A percentile compares a stretch with the other conserved stretches of the same genome.
These are phyloP conservation scores for Drepana arcuata DNA, from an alignment of 1,140 invertebrate genomes.

Conservation along the genomic window DNA sequence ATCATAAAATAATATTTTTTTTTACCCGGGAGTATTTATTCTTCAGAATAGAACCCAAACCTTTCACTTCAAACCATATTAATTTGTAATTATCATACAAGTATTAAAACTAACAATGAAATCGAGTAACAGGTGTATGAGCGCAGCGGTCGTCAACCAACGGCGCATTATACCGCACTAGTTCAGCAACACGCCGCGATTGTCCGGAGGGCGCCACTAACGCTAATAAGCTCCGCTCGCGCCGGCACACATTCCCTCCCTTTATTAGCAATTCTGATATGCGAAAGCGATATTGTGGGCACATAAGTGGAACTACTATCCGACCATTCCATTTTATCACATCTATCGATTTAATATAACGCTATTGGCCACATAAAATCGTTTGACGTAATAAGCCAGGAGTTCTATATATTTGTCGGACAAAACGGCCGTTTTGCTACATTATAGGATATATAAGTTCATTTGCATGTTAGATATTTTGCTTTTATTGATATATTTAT, in stretches of 20 bases:
- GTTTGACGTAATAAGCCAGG: conserved; percentile 50
- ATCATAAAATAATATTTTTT: no score
- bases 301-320: conserved; percentile 47
- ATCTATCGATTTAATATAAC: conserved; percentile 50
- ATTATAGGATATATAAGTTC: conserved; percentile 30
- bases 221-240: conserved; percentile 32
- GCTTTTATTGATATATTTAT: conserved; percentile 19
- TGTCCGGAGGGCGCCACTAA: conserved; percentile 36
- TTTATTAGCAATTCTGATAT: conserved; percentile 64
- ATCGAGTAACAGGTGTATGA: no score
- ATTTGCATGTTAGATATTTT: conserved; percentile 38
- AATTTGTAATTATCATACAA: no score
- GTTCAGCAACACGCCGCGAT: no score
- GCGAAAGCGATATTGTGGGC: conserved; percentile 52
- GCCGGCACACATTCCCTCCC: conserved; percentile 43
- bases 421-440: conserved; percentile 48
- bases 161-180: no score
- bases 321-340: conserved; percentile 49
- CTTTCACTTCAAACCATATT: no score
- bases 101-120: no score
- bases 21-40: no score
- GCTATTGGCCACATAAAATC: conserved; percentile 53
- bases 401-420: conserved; percentile 58
- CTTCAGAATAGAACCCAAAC: no score
- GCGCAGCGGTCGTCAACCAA: no score